phyloP scores from a whole-genome alignment of 2,888 invertebrate species.

The Blastobasis lacticolella region DNA sequence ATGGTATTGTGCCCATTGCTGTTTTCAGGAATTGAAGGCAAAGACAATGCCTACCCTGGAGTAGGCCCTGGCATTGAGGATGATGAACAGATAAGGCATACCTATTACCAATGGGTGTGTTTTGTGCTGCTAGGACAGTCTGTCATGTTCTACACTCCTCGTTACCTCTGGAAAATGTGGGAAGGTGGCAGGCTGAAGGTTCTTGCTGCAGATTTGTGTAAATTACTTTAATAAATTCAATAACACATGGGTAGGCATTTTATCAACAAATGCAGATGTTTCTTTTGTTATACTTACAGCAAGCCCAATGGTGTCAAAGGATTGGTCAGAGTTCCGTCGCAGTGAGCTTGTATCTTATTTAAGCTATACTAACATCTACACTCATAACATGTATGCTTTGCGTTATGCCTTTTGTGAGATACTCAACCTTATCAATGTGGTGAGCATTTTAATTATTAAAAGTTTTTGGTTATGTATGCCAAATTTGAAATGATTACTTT shows the following conservation, averaged over 20 bases:
- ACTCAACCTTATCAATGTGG: slow-evolving; percentile 82
- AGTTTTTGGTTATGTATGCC: no score
- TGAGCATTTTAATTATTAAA: slow-evolving; percentile 46
- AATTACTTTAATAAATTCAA: background rate
- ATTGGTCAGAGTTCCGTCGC: slow-evolving; percentile 71
- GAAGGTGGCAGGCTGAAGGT: slow-evolving; percentile 77
- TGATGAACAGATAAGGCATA: slow-evolving; percentile 71
- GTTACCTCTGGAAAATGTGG: slow-evolving; percentile 83
- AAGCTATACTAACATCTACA: slow-evolving; percentile 65
- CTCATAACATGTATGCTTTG: slow-evolving; percentile 78
- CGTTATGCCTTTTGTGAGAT: slow-evolving; percentile 82
- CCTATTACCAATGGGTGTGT: slow-evolving; percentile 84
- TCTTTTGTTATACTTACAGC: slow-evolving; percentile 30
- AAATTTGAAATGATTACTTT: no score
- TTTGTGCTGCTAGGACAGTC: slow-evolving; percentile 80
- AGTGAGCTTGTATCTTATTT: slow-evolving; percentile 75
- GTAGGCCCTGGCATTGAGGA: slow-evolving; percentile 53
- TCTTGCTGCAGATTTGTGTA: slow-evolving; percentile 76
- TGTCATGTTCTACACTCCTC: slow-evolving; percentile 78
- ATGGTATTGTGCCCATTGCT: background rate
- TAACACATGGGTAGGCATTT: background rate
- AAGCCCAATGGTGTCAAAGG: slow-evolving; percentile 70
- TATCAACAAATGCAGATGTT: no score
- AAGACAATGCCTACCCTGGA: slow-evolving; percentile 65
- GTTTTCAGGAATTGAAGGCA: slow-evolving; percentile 59